phyloP scores from a whole-genome alignment of 2,888 invertebrate genomes.

The Brachyptera risi region DNA sequence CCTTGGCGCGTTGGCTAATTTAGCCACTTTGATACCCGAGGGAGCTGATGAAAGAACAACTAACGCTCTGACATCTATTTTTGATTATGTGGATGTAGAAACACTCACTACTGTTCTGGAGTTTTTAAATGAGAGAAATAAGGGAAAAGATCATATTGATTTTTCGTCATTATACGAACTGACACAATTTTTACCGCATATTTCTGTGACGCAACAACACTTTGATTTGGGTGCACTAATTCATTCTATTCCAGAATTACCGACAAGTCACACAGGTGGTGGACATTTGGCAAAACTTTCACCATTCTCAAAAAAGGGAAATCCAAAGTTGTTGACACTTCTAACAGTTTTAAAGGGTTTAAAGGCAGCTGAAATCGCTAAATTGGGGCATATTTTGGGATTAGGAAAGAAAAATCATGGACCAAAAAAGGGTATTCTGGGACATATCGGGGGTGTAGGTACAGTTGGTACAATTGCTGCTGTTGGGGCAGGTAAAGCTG shows the following conservation, averaged over 20 bases:
- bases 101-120: neutral
- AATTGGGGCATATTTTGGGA: neutral
- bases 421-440: neutral
- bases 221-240: neutral
- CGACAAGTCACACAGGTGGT: neutral
- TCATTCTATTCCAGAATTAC: neutral
- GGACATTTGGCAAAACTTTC: neutral
- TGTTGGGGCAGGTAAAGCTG: neutral
- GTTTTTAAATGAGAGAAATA: conserved; percentile 10
- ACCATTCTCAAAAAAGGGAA: conserved; percentile 2
- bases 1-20: conserved; percentile 15
- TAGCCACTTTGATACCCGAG: conserved; percentile 13
- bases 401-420: conserved; percentile 2
- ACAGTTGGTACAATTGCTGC: neutral
- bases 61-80: neutral
- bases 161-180: neutral
- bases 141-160: neutral
- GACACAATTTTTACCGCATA: neutral
- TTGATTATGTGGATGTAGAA: conserved; percentile 1
- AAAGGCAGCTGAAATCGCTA: conserved; percentile 3
- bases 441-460: neutral
- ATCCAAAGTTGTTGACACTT: conserved; percentile 4
- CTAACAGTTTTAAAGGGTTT: conserved; percentile 1
- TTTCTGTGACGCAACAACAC: neutral
- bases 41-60: neutral